Evolutionary conservation across 2,113 vertebrate species (phyloP).

Genomic region (Aphelocoma coerulescens): DNA sequence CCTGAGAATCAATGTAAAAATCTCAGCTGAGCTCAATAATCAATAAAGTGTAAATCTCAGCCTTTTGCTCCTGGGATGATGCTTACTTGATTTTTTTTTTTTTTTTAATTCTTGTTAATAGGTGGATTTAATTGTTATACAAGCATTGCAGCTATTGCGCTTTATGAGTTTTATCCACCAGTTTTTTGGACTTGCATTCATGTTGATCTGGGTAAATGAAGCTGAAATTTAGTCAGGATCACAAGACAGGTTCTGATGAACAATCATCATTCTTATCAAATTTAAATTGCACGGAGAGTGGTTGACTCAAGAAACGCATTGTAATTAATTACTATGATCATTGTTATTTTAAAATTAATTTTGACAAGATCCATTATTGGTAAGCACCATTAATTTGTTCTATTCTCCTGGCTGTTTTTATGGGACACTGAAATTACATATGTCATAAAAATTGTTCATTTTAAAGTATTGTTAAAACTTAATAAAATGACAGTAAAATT

Average conservation of each 20-base stretch:
- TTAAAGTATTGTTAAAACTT: slow-evolving; percentile 49
- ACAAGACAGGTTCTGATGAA: not conserved
- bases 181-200: not conserved
- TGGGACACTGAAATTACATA: not conserved
- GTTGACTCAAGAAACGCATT: slow-evolving; percentile 3
- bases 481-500: slow-evolving; percentile 31
- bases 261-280: not conserved
- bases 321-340: not conserved
- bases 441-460: slow-evolving; percentile 6
- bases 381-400: slow-evolving; percentile 40
- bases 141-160: not conserved
- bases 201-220: not conserved
- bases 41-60: not conserved
- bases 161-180: not conserved
- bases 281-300: not conserved
- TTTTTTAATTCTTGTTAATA: not conserved
- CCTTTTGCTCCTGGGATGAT: not conserved
- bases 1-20: not conserved
- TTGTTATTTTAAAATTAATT: slow-evolving; percentile 21
- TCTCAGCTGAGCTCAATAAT: not conserved
- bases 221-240: not conserved
- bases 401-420: not conserved
- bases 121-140: not conserved
- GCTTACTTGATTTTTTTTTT: not conserved
- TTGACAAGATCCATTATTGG: slow-evolving; percentile 29